Base-by-base conservation (phyloP, 2,797 vertebrate species). In the Odontamblyopus rebecca region DNA sequence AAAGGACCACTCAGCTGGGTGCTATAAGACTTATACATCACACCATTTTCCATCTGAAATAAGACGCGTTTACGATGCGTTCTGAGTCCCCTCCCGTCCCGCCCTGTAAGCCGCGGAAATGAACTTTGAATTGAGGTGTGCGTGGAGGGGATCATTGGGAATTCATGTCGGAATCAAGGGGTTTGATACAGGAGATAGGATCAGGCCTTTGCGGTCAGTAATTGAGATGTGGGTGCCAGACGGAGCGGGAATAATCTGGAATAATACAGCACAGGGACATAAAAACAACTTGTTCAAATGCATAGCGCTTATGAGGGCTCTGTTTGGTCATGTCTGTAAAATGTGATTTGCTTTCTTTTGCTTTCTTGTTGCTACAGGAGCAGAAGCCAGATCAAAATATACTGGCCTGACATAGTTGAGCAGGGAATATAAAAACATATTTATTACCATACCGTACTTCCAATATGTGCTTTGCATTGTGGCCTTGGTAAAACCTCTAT, bases 11-110 rank as follows among this genome's bases (percentile, higher is more conserved):
- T 81, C 74, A 81, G 66, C 53, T 73, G 77, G 79, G 64, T 84
- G 77, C 62, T 71, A 61, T 72, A 60, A 80, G 74, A 74, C 79
- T 69, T 27, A 62, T 32, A 81, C 61, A 65, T 53, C 70, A 50
- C 32, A 67, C 41, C 48, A 60, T 80, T 77, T 60, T 60, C 57
- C 57, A 60, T 60, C 27, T 72, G 60, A 84, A 89, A 85, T 86
- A 75, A 85, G 68, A 65, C 53, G 23, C 79, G 88, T 85, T 84
- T 78, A 71, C 82, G 71, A 88, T 88, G 60, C 85, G 76, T 23
- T 59, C 56, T 12, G 26, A 27, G 26, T 59, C 56, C 19, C 23
- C 54, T 61, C 59, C 59, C 29, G 29, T 19, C 6, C 48, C 29
- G 16, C 11, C 51, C 64, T 51, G 15, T 67, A 54, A 67, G 65